These are phyloP conservation scores for Apotomis betuletana DNA, from an alignment of 2,888 invertebrate species.

Conservation along the genomic window DNA sequence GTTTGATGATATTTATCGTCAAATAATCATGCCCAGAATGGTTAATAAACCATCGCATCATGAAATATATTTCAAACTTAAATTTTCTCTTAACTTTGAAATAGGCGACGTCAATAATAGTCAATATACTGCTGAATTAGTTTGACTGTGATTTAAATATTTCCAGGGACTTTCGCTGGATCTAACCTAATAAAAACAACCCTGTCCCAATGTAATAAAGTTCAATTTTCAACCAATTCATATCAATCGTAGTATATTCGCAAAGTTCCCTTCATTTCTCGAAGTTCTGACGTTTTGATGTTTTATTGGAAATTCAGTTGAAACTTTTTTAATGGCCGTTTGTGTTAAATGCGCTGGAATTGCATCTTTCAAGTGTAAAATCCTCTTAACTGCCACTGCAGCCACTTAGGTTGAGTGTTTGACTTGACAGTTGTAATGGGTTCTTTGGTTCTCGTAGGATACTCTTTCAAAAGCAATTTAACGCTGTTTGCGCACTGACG, in stretches of 20 bases:
- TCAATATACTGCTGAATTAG: not conserved
- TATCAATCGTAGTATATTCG: not conserved
- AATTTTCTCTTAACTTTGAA: too few relatives aligned
- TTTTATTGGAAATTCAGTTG: constrained; percentile 22
- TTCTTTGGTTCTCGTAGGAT: not conserved
- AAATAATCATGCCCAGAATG: too few relatives aligned
- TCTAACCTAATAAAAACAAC: not conserved
- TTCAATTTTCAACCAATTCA: constrained; percentile 2
- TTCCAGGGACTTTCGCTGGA: not conserved
- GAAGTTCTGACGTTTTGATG: constrained; percentile 37
- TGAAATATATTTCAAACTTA: too few relatives aligned
- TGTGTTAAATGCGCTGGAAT: constrained; percentile 10
- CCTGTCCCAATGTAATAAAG: not conserved
- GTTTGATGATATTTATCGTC: too few relatives aligned
- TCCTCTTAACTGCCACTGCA: not conserved
- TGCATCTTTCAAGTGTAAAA: constrained; percentile 4
- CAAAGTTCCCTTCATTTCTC: constrained; percentile 11
- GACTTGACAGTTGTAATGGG: not conserved
- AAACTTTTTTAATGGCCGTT: constrained; percentile 1
- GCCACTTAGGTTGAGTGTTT: not conserved
- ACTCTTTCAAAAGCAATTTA: too few relatives aligned
- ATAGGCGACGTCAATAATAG: too few relatives aligned
- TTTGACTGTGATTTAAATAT: not conserved
- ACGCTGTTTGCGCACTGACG: too few relatives aligned
- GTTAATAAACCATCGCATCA: too few relatives aligned